Conservation (phyloP, 2,113 vertebrate species). For the Dicerorhinus sumatrensis region DNA sequence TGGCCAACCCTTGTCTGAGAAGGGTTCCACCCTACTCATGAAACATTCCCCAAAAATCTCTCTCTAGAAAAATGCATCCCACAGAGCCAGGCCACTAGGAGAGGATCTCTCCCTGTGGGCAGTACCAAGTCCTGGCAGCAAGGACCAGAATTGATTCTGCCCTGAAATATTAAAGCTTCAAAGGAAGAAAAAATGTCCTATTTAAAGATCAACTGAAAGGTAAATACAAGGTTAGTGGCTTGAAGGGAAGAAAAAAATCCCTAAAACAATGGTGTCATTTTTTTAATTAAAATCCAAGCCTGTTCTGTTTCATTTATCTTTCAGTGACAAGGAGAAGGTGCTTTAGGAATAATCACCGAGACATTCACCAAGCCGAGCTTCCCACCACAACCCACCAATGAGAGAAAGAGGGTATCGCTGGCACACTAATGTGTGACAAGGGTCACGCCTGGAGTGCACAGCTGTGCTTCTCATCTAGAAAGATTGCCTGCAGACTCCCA, state of each 20-base stretch:
- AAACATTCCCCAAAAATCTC: neutral
- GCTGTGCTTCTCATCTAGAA: neutral
- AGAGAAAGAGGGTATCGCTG: rapidly evolving
- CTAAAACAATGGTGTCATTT: neutral
- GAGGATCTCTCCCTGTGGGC: neutral
- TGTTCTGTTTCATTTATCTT: neutral
- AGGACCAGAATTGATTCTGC: neutral
- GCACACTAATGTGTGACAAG: too few relatives aligned
- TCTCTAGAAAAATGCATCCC: neutral
- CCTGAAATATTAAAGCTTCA: neutral
- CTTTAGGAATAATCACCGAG: rapidly evolving
- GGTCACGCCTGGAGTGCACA: rapidly evolving
- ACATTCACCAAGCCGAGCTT: neutral
- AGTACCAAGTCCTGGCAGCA: neutral
- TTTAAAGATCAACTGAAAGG: neutral
- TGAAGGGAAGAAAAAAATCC: neutral
- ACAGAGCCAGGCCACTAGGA: rapidly evolving
- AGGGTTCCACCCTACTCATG: neutral
- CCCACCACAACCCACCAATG: neutral
- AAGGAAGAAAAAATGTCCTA: neutral
- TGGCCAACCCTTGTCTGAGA: neutral
- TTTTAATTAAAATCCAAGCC: neutral
- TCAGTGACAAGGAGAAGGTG: neutral
- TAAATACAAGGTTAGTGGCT: neutral
- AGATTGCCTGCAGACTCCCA: neutral